Evolutionary conservation across 2,888 invertebrate species (phyloP), one percentile per base, ranked within the genome.

Genomic region (Nebria salina): DNA sequence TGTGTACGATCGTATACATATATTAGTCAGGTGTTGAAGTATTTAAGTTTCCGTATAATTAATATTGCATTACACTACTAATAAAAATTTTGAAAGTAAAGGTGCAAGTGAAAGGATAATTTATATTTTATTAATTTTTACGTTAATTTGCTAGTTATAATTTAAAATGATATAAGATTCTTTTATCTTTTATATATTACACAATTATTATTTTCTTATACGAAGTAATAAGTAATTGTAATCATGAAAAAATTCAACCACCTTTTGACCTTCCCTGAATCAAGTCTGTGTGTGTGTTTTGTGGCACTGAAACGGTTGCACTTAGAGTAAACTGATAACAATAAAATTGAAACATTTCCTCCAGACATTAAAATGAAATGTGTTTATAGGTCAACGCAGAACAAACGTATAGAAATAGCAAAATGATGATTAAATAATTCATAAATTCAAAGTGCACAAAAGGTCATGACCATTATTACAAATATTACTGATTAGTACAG

Each of bases 401-500:
- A 8, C 8, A 54, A 54, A 13, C 4, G 54, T 13, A 54, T 54
- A 54, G 54, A 54, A 54, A 54, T 54, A 54, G 54, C 54, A 1
- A 54, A 54, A 13, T 13, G 54, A 54, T 54, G 54, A 54, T 54
- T 54, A 54, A 54, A 13, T 54, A 54, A 54, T 54, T 54, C 54
- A 54, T 54, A 54, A 54, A 54, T 54, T 54, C 54, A 54, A 54
- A 54, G 54, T 54, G 13, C 54, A 54, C 54, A 54, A 54, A 54
- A 54, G 54, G 54, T 54, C 54, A 54, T 54, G 54, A 54, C 54
- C 54, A 54, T 54, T 54, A 54, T 54, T 54, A 54, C 54, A 54
- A 54, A 54, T 54, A 54, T 54, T 54, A 7, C 54, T 54, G 54
- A 54, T 54, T 54, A 54, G 54, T 54, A 54, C 54, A 54, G 54